A percentile compares a stretch with the other conserved stretches of the same genome.
phyloP scores from a whole-genome alignment of 2,113 vertebrate genomes.

The Pachypanchax playfairii region DNA sequence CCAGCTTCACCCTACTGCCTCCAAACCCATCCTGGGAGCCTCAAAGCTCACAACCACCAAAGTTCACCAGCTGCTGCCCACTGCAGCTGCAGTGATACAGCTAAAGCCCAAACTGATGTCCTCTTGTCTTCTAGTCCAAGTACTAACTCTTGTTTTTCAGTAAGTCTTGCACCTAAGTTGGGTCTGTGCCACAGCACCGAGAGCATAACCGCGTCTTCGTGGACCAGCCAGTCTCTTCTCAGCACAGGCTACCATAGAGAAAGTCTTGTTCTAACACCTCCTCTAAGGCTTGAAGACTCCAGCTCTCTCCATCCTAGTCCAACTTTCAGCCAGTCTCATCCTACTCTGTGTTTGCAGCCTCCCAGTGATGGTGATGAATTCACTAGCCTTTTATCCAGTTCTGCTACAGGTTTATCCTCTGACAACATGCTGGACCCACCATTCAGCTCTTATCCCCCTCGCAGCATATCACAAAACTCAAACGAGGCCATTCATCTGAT shows the following conservation, averaged over 20 bases:
- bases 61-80: slow-evolving; percentile 16
- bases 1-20: slow-evolving; percentile 45
- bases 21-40: slow-evolving; percentile 47
- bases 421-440: slow-evolving; percentile 59
- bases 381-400: slow-evolving; percentile 60
- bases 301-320: slow-evolving; percentile 46
- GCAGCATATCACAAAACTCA: slow-evolving; percentile 29
- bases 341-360: slow-evolving; percentile 70
- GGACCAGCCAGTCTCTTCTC: slow-evolving; percentile 56
- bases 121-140: slow-evolving; percentile 52
- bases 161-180: slow-evolving; percentile 35
- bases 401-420: slow-evolving; percentile 55
- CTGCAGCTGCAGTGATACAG: slow-evolving; percentile 59
- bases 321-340: slow-evolving; percentile 73
- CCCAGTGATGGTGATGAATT: slow-evolving; percentile 52
- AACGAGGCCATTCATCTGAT: slow-evolving; percentile 45
- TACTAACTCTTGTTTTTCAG: slow-evolving; percentile 31
- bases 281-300: slow-evolving; percentile 35
- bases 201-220: slow-evolving; percentile 25
- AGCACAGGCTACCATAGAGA: slow-evolving; percentile 39
- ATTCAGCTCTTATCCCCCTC: slow-evolving; percentile 45
- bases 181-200: slow-evolving; percentile 37
- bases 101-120: slow-evolving; percentile 49
- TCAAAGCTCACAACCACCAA: slow-evolving; percentile 26
- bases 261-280: slow-evolving; percentile 29